Evolutionary conservation across 2,797 vertebrate species (phyloP).

Genomic region (Sebastes iracundus): DNA sequence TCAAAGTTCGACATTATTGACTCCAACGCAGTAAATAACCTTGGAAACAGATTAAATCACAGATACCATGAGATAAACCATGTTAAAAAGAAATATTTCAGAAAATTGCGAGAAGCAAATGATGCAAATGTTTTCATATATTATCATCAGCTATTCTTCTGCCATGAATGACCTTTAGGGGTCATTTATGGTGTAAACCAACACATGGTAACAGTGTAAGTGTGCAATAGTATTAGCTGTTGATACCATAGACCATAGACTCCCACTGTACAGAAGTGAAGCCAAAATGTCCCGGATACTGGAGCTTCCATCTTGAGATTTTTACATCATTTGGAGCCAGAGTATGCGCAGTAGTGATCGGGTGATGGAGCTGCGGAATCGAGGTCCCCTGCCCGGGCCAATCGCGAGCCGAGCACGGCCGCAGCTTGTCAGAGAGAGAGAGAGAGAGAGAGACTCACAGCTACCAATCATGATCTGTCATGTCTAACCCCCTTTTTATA

Average conservation of each 20-base stretch:
- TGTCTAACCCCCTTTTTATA: too few species aligned
- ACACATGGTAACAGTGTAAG: not conserved
- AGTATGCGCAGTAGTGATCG: too few species aligned
- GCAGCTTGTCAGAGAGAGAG: too few species aligned
- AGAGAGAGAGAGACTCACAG: too few species aligned
- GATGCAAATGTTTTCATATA: not conserved
- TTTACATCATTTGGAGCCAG: too few species aligned
- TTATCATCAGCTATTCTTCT: not conserved
- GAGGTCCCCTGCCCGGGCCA: too few species aligned
- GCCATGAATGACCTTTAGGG: not conserved
- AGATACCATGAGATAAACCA: not conserved
- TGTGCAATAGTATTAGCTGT: not conserved
- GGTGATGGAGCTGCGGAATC: accelerated
- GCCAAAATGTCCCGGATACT: too few species aligned
- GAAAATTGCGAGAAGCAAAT: not conserved
- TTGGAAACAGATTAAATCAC: not conserved
- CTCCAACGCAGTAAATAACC: not conserved
- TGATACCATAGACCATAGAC: not conserved
- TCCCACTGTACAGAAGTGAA: too few species aligned
- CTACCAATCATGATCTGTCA: too few species aligned
- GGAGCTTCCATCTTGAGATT: too few species aligned
- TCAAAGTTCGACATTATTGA: slow-evolving; percentile 45
- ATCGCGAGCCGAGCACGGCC: too few species aligned
- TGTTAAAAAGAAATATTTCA: not conserved
- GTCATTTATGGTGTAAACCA: not conserved